Base-by-base conservation (phyloP, 2,888 invertebrate genomes). In the Cephus runcator region DNA sequence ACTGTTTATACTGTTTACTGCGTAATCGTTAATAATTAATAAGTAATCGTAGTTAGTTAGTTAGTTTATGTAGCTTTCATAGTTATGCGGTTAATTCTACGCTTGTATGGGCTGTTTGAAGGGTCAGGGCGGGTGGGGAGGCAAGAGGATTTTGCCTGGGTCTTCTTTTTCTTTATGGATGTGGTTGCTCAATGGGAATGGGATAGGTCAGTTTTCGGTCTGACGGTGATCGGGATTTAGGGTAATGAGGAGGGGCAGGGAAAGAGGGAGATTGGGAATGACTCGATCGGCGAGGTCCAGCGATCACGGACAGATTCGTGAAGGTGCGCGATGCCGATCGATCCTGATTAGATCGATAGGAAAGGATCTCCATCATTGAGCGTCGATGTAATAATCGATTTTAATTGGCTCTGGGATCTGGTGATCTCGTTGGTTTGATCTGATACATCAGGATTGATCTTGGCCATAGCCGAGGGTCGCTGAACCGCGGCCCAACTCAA, bases 1-100 rank as follows among this genome's bases (percentile, higher is more conserved):
- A 91, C 89, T 90, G 91, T 91, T 91, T 91, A 91, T 91, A 91
- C 90, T 90, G 91, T 91, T 91, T 90, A 91, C 90, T 91, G 91
- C 87, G 89, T 91, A 90, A 91, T 91, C 89, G 90, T 91, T 91
- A 89, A 90, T 91, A 91, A 91, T 90, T 91, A 90, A 90, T 91
- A 91, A 91, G 89, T 90, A 91, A 90, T 91, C 91, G 91, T 91
- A 91, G 90, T 91, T 91, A 88, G 88, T 89, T 88, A 91, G 88
- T 83, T 90, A 90, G 91, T 89, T 90, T 91, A 91, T 88, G 90
- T 90, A 90, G 91, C 90, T 90, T 83, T 87, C 89, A 90, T 91
- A 90, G 88, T 91, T 86, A 91, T 91, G 91, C 87, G 91, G 90
- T 89, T 91, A 89, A 88, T 88, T 89, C 90, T 91, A 91, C 90